phyloP scores from a whole-genome alignment of 2,888 invertebrate species.

The Onthophagus sagittarius region DNA sequence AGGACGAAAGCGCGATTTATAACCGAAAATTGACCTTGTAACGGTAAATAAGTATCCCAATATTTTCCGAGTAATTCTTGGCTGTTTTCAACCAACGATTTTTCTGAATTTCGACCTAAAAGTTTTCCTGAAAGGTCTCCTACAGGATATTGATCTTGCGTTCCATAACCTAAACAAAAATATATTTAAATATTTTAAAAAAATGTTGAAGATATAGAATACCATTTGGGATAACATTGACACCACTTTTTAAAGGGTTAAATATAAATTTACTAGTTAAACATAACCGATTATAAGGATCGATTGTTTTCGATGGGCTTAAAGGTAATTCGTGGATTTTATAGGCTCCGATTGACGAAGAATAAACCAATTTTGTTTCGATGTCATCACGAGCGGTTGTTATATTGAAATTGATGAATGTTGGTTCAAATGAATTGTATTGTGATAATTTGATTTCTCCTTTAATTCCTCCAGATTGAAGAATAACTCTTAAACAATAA shows the following conservation, averaged over 20 bases:
- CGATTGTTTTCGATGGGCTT: constrained; percentile 51
- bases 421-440: constrained; percentile 79
- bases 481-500: constrained; percentile 55
- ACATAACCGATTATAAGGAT: constrained; percentile 55
- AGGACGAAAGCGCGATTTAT: constrained; percentile 77
- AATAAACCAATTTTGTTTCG: constrained; percentile 69
- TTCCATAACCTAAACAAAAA: constrained; percentile 59
- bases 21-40: constrained; percentile 75
- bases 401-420: constrained; percentile 70
- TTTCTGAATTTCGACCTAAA: constrained; percentile 67
- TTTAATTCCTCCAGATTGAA: constrained; percentile 74
- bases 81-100: constrained; percentile 65
- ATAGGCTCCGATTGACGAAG: constrained; percentile 68
- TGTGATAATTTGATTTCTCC: constrained; percentile 77
- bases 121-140: constrained; percentile 89
- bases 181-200: neutral
- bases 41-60: constrained; percentile 81
- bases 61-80: constrained; percentile 71
- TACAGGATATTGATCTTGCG: constrained; percentile 85
- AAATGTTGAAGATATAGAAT: constrained; percentile 12
- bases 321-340: constrained; percentile 70
- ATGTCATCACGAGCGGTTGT: constrained; percentile 62
- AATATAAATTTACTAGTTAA: constrained; percentile 69
- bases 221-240: constrained; percentile 66
- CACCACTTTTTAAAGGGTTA: constrained; percentile 66